phyloP scores from a whole-genome alignment of 2,113 vertebrate genomes.

The Notiomystis cincta region DNA sequence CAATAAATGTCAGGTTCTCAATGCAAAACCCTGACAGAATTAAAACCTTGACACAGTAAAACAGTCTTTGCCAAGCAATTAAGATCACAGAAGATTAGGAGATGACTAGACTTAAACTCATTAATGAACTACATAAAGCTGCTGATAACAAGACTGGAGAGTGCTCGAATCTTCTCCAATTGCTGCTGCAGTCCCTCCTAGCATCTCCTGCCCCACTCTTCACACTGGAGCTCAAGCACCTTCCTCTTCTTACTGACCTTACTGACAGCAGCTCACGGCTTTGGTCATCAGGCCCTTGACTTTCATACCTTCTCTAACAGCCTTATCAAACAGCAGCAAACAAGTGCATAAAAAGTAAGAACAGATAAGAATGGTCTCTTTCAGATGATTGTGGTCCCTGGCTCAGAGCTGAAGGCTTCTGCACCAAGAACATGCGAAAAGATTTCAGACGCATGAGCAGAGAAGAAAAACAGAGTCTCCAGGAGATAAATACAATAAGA shows the following conservation, averaged over 20 bases:
- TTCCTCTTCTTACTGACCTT: neutral
- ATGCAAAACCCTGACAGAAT: neutral
- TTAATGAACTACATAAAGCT: slow-evolving; percentile 14
- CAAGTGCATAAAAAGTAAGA: neutral
- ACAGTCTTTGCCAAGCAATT: neutral
- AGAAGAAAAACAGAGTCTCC: neutral
- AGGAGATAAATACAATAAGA: neutral
- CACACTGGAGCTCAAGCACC: neutral
- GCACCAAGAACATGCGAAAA: neutral
- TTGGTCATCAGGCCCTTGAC: neutral
- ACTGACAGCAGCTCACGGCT: neutral
- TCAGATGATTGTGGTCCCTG: neutral
- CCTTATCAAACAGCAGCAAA: neutral
- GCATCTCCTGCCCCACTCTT: neutral
- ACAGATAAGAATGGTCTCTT: neutral
- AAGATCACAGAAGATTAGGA: neutral
- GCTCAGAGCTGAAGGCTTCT: neutral
- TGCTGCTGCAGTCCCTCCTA: neutral
- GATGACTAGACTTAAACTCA: slow-evolving; percentile 7
- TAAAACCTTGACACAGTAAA: neutral
- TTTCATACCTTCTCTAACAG: neutral
- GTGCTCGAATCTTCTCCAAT: neutral
- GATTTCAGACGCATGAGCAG: neutral
- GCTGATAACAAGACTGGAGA: neutral
- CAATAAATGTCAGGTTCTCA: neutral